Percentiles rank a stretch among this genome's conserved stretches.
These are phyloP conservation scores for Drosophila dunni DNA, from an alignment of 1,140 invertebrate genomes.

Conservation along the genomic window DNA sequence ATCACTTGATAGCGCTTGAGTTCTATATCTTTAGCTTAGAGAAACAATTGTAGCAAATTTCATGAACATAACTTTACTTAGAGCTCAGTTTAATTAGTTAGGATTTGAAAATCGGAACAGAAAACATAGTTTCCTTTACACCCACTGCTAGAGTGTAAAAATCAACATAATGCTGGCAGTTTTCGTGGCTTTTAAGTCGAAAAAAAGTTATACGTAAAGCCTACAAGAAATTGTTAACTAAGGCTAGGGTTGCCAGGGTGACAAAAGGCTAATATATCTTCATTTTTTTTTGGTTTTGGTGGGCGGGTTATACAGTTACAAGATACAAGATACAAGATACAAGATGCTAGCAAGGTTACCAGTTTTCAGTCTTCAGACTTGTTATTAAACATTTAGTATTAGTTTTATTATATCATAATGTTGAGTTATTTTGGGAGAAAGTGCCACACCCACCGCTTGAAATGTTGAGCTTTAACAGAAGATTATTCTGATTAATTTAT, in stretches of 20 bases:
- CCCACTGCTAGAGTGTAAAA: not conserved
- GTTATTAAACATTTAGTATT: slow-evolving; percentile 16
- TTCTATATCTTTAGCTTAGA: not conserved
- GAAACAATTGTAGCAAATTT: not conserved
- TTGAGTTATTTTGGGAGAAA: not conserved
- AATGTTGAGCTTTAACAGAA: slow-evolving; percentile 46
- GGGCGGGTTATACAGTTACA: slow-evolving; percentile 24
- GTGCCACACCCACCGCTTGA: slow-evolving; percentile 33
- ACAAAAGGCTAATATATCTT: slow-evolving; percentile 5
- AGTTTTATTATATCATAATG: slow-evolving; percentile 8
- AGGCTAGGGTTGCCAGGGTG: slow-evolving; percentile 5
- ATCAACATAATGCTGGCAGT: slow-evolving; percentile 29
- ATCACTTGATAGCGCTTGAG: not conserved
- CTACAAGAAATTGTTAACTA: slow-evolving; percentile 10
- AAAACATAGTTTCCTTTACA: not conserved
- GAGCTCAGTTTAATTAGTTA: not conserved
- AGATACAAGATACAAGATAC: slow-evolving; percentile 13
- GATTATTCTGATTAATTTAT: slow-evolving; percentile 13
- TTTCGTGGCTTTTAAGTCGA: slow-evolving; percentile 13
- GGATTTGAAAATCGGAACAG: not conserved
- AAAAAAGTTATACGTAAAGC: not conserved
- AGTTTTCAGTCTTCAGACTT: slow-evolving; percentile 49
- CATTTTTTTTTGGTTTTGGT: slow-evolving; percentile 11
- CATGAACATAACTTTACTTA: not conserved
- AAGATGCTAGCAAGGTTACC: slow-evolving; percentile 24